Evolutionary conservation across 1,140 invertebrate genomes (phyloP), one percentile per base, ranked within the genome.

Genomic region (Melitaea cinxia): DNA sequence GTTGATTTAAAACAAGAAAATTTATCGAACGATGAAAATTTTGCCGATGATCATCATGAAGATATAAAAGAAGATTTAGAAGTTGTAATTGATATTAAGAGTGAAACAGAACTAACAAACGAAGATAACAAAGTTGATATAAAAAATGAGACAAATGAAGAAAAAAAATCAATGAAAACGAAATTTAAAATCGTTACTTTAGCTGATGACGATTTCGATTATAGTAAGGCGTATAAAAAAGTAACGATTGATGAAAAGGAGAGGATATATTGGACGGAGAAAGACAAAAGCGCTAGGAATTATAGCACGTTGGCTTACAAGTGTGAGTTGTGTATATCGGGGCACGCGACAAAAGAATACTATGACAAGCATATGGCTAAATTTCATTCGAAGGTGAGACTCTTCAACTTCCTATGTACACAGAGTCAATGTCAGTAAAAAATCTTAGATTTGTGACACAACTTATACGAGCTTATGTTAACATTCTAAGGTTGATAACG

Each of bases 271-370:
- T 68, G 57, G 57, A n/a, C 45, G 17, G 65, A 65, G 5, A 24
- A 62, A 35, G 28, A 42, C 17, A 52, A 60, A 15, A 57, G 12
- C 0, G 39, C 45, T 3, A 56, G 39, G 14, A 61, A 58, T 19
- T 68, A 68, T 26, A 35, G 50, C 7, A 30, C 30, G 0, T 59
- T 53, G 39, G n/a, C 3, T 0, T 67, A 39, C 47, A 62, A 65
- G 56, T 72, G 70, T 24, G 62, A 72, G 10, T 30, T 42, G 0
- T 72, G 70, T 58, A 52, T 65, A 17, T 58, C 47, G 4, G 70
- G 61, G 5, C 62, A 62, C 47, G 12, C 35, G 2, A 62, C 50
- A 5, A 35, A 47, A 23, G n/a, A 59, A 12, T 12, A 28, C 12
- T 68, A 65, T 24, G 21, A 53, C 1, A 5, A 15, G 9, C 70